A percentile compares a stretch with the other conserved stretches of the same genome.
These are phyloP conservation scores for Rhynchophorus ferrugineus DNA, from an alignment of 1,140 invertebrate genomes.

Conservation along the genomic window DNA sequence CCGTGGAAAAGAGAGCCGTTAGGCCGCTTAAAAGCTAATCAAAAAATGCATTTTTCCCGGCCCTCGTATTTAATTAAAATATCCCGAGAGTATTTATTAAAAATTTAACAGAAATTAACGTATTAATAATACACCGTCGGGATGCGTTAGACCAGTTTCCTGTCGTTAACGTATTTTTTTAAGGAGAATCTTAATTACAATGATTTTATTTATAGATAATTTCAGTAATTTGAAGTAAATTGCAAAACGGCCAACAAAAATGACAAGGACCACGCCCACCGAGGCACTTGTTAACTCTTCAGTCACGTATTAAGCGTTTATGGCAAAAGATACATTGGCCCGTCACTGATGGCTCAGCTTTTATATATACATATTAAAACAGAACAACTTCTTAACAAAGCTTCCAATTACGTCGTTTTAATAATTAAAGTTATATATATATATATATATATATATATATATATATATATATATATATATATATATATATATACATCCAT, in stretches of 20 bases:
- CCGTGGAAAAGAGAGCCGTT: background rate
- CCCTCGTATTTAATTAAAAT: slow-evolving; percentile 16
- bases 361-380: background rate
- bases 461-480: no score
- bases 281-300: slow-evolving; percentile 16
- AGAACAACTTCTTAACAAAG: background rate
- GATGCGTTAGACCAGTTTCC: slow-evolving; percentile 25
- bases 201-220: slow-evolving; percentile 31
- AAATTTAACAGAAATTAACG: slow-evolving; percentile 21
- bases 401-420: background rate
- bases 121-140: slow-evolving; percentile 18
- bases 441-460: no score
- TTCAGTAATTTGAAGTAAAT: slow-evolving; percentile 28
- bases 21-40: background rate
- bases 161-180: slow-evolving; percentile 19
- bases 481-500: no score
- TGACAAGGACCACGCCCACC: slow-evolving; percentile 13
- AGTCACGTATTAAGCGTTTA: slow-evolving; percentile 7
- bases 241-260: slow-evolving; percentile 25
- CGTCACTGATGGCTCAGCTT: background rate
- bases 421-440: no score
- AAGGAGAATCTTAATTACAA: slow-evolving; percentile 23
- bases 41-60: background rate
- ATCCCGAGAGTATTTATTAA: slow-evolving; percentile 18
- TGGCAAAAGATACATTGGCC: background rate